phyloP scores from a whole-genome alignment of 2,113 vertebrate genomes.

The Eubucco bourcierii region DNA sequence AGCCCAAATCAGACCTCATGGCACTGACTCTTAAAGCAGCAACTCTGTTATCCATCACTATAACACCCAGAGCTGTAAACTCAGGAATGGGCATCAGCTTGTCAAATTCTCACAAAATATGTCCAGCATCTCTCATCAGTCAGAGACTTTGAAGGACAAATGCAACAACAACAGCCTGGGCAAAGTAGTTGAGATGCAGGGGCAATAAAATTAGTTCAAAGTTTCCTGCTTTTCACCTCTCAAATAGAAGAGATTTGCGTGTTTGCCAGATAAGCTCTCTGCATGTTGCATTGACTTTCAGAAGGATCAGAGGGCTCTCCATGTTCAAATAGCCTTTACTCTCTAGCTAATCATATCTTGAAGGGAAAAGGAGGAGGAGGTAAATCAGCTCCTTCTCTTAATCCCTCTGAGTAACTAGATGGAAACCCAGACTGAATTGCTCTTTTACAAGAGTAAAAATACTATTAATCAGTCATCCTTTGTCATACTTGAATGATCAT shows the following conservation, averaged over 20 bases:
- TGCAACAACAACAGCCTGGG: not conserved
- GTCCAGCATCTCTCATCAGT: not conserved
- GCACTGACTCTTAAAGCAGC: not conserved
- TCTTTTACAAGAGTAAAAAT: slow-evolving; percentile 4
- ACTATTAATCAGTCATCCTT: slow-evolving; percentile 53
- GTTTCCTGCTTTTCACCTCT: not conserved
- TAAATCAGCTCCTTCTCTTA: not conserved
- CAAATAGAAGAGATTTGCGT: not conserved
- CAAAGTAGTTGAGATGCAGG: not conserved
- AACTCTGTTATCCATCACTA: slow-evolving; percentile 35
- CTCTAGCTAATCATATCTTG: not conserved
- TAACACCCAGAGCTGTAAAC: not conserved
- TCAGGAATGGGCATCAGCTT: slow-evolving; percentile 14
- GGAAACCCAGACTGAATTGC: slow-evolving; percentile 3
- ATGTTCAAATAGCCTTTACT: not conserved
- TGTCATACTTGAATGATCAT: slow-evolving; percentile 59
- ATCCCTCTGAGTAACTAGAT: not conserved
- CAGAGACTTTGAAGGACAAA: slow-evolving; percentile 28
- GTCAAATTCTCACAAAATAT: slow-evolving; percentile 46
- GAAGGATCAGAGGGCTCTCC: not conserved
- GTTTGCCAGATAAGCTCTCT: not conserved
- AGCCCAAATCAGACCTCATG: not conserved
- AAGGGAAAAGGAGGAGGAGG: not conserved
- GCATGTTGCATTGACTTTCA: not conserved
- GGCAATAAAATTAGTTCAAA: not conserved